Evolutionary conservation across 2,797 vertebrate genomes (phyloP).

Genomic region (Taenioides sp.): DNA sequence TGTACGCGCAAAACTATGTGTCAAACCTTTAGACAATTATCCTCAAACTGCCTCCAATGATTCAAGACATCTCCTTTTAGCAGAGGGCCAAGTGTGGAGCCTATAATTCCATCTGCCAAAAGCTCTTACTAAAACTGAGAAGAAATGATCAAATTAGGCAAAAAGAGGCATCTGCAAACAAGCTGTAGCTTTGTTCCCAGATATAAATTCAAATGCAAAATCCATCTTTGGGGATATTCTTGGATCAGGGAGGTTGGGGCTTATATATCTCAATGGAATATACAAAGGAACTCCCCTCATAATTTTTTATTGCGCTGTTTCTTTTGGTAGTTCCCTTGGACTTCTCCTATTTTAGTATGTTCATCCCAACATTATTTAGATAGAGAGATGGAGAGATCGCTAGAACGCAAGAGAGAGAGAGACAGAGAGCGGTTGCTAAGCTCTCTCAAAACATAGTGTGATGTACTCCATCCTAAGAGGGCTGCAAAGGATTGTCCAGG

Average conservation of each 20-base stretch:
- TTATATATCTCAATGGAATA: conserved; percentile 36
- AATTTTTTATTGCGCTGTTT: conserved; percentile 45
- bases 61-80: conserved; percentile 10
- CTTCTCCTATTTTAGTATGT: conserved; percentile 78
- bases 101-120: neutral
- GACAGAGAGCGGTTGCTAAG: conserved; percentile 42
- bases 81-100: conserved; percentile 21
- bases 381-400: conserved; percentile 47
- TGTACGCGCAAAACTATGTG: neutral
- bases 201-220: conserved; percentile 36
- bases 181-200: conserved; percentile 26
- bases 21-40: neutral
- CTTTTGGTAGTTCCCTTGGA: conserved; percentile 47
- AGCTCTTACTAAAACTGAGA: neutral
- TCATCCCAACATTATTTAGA: conserved; percentile 52
- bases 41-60: neutral
- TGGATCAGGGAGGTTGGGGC: conserved; percentile 22
- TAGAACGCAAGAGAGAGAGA: conserved; percentile 39
- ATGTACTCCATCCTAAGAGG: conserved; percentile 60
- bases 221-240: conserved; percentile 46
- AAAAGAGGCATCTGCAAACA: conserved; percentile 26
- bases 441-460: conserved; percentile 32
- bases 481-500: conserved; percentile 38
- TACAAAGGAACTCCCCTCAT: conserved; percentile 23
- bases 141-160: conserved; percentile 19